Percentiles rank a stretch among this genome's conserved stretches.
Conservation (phyloP, 2,888 invertebrate genomes). For the Tenthredo mesomela region DNA sequence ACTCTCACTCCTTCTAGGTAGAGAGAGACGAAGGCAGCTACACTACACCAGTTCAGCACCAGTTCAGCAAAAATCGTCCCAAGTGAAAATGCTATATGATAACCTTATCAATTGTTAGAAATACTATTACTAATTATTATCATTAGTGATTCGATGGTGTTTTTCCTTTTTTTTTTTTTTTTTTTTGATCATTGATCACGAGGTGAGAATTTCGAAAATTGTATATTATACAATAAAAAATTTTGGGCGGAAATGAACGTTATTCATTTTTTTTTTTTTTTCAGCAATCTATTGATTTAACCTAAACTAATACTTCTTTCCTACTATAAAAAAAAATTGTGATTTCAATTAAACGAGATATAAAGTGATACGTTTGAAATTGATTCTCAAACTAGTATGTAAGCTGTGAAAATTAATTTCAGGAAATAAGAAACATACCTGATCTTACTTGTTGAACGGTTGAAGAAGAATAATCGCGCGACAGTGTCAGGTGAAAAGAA, state of each 20-base stretch:
- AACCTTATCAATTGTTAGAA: constrained; percentile 18
- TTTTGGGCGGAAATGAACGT: not conserved
- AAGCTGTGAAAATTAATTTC: not conserved
- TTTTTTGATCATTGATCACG: too few relatives aligned
- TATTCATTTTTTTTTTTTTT: not conserved
- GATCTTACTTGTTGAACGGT: not conserved
- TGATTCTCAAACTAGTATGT: too few relatives aligned
- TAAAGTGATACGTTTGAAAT: too few relatives aligned
- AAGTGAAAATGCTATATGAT: too few relatives aligned
- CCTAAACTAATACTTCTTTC: too few relatives aligned
- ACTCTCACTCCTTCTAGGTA: too few relatives aligned
- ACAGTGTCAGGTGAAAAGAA: constrained; percentile 12
- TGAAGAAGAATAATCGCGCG: not conserved
- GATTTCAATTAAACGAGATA: too few relatives aligned
- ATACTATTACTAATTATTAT: not conserved
- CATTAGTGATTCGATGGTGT: not conserved
- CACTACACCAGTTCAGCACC: too few relatives aligned
- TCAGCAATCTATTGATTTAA: not conserved
- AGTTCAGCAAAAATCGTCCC: too few relatives aligned
- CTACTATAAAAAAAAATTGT: too few relatives aligned
- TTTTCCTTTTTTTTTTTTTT: not conserved
- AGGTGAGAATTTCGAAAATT: not conserved
- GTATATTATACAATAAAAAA: not conserved
- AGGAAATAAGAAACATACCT: not conserved
- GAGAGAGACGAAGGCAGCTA: too few relatives aligned